Conservation (phyloP, 2,113 vertebrate genomes). For the Heterocephalus glaber region DNA sequence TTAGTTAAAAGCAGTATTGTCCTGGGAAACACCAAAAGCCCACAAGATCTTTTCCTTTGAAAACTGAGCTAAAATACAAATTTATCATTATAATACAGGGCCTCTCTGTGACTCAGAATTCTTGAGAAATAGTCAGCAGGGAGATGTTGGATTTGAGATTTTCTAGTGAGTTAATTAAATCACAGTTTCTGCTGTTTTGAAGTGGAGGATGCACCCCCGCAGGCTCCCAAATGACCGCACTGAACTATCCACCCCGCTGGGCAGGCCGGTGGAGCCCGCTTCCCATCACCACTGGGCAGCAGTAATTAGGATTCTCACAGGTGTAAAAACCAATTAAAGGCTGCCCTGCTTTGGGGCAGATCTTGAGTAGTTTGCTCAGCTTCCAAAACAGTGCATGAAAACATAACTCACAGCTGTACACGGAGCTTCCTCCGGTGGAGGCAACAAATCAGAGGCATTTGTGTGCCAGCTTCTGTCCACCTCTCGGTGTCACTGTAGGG, state of each 20-base stretch:
- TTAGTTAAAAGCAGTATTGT: not conserved
- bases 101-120: not conserved
- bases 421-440: not conserved
- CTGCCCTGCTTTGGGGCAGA: not conserved
- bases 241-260: not conserved
- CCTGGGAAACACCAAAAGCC: not conserved
- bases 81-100: not conserved
- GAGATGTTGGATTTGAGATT: not conserved
- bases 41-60: not conserved
- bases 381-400: not conserved
- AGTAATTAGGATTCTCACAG: not conserved
- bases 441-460: not conserved
- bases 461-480: not conserved
- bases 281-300: not conserved
- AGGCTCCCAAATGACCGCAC: not conserved
- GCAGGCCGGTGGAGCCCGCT: not conserved
- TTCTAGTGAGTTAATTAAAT: constrained; percentile 35
- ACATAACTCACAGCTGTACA: not conserved
- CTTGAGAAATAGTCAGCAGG: not conserved
- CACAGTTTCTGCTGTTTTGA: not conserved
- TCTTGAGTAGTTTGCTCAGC: not conserved
- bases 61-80: not conserved
- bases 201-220: fast-evolving
- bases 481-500: not conserved
- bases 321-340: not conserved